These are phyloP conservation scores for Rhadina sibilatrix DNA, from an alignment of 2,113 vertebrate genomes.

Conservation along the genomic window DNA sequence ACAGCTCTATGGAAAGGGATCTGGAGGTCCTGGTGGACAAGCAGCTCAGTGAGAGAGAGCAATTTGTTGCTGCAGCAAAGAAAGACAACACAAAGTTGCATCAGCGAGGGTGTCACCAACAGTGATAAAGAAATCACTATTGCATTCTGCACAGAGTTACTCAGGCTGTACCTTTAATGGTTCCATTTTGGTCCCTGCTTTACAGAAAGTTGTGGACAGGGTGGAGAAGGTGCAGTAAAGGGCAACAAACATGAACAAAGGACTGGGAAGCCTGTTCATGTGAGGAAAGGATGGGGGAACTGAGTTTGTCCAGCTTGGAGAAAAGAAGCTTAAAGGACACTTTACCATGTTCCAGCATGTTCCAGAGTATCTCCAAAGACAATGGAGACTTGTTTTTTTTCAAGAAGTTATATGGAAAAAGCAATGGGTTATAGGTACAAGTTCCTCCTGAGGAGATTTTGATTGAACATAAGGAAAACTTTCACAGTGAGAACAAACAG, in stretches of 20 bases:
- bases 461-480: background rate
- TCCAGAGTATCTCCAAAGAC: background rate
- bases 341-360: background rate
- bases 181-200: background rate
- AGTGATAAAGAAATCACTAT: background rate
- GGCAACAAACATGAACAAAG: background rate
- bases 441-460: background rate
- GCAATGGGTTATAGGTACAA: background rate
- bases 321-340: background rate
- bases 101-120: background rate
- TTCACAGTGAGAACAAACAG: background rate
- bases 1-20: background rate
- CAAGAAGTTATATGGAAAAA: background rate
- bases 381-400: background rate
- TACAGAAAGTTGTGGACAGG: background rate
- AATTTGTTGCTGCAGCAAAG: background rate
- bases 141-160: background rate
- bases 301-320: background rate
- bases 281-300: background rate
- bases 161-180: background rate
- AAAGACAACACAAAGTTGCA: background rate
- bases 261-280: background rate
- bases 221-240: background rate
- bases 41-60: background rate
- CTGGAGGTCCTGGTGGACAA: background rate